Percentiles rank a stretch among this genome's conserved stretches.
Evolutionary conservation across 2,888 invertebrate species (phyloP).

Genomic region (Caenorhabditis becei): DNA sequence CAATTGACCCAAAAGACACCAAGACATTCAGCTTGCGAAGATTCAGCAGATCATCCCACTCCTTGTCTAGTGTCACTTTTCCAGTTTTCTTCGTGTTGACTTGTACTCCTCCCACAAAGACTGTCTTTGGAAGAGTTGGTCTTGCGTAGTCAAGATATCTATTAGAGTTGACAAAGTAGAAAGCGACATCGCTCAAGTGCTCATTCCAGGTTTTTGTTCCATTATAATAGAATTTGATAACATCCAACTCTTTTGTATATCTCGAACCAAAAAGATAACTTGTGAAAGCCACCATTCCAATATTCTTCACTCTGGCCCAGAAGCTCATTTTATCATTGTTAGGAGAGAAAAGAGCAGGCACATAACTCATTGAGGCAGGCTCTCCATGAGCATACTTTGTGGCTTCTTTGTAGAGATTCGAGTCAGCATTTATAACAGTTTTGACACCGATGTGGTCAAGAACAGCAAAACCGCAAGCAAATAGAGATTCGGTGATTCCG

Average conservation of each 20-base stretch:
- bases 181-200: constrained; percentile 44
- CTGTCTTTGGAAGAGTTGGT: constrained; percentile 55
- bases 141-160: constrained; percentile 55
- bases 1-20: constrained; percentile 64
- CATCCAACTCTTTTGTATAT: constrained; percentile 26
- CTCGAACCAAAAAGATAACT: constrained; percentile 26
- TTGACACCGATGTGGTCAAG: constrained; percentile 54
- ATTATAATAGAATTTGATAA: constrained; percentile 27
- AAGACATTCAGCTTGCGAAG: constrained; percentile 47
- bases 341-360: constrained; percentile 52
- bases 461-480: constrained; percentile 33
- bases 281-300: constrained; percentile 27
- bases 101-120: constrained; percentile 60
- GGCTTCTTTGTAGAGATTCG: constrained; percentile 35
- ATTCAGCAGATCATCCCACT: constrained; percentile 51
- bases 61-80: constrained; percentile 18
- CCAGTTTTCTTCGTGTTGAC: constrained; percentile 46
- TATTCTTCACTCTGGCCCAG: constrained; percentile 32
- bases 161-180: constrained; percentile 53
- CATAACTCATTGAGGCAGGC: constrained; percentile 47
- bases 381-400: constrained; percentile 53
- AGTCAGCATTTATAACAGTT: constrained; percentile 50
- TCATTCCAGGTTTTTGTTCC: constrained; percentile 41
- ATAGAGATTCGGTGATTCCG: constrained; percentile 48
- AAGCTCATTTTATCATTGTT: constrained; percentile 39